phyloP scores from a whole-genome alignment of 1,140 invertebrate genomes.

The Drosophila malerkotliana region DNA sequence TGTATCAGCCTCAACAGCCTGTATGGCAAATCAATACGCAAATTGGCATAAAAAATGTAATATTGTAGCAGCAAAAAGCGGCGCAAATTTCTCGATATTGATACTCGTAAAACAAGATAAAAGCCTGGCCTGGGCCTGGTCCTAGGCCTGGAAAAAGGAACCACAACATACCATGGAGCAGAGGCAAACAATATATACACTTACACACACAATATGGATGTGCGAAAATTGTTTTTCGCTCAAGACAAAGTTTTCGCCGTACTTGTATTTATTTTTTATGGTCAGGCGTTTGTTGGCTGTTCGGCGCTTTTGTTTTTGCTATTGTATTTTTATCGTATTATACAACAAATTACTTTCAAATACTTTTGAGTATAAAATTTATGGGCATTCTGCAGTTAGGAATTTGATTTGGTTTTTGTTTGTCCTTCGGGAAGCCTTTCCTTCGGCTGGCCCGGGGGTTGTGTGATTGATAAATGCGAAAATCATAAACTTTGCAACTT shows the following conservation, averaged over 20 bases:
- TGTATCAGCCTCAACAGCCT: constrained; percentile 1
- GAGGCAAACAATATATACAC: constrained; percentile 2
- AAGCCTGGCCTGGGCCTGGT: constrained; percentile 3
- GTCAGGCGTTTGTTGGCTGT: constrained; percentile 39
- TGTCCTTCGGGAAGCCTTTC: neutral
- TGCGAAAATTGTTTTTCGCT: constrained; percentile 63
- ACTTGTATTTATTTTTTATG: constrained; percentile 62
- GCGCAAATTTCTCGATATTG: constrained; percentile 52
- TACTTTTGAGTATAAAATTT: constrained; percentile 66
- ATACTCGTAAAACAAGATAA: constrained; percentile 67
- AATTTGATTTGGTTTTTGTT: constrained; percentile 45
- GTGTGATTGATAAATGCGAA: constrained; percentile 8
- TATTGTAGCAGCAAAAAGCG: constrained; percentile 40
- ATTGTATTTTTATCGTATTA: constrained; percentile 54
- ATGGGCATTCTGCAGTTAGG: constrained; percentile 44
- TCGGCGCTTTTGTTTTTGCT: constrained; percentile 8
- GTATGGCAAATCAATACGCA: constrained; percentile 74
- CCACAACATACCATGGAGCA: constrained; percentile 16
- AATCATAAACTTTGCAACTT: constrained; percentile 8
- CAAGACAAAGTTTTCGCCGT: constrained; percentile 58
- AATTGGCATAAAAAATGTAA: constrained; percentile 67
- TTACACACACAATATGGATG: constrained; percentile 16
- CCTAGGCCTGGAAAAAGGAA: constrained; percentile 26
- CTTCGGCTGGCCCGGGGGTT: neutral
- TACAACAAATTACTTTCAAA: constrained; percentile 70